Evolutionary conservation across 2,797 vertebrate genomes (phyloP), one percentile per base, ranked within the genome.

Genomic region (Crocodylus rhombifer): DNA sequence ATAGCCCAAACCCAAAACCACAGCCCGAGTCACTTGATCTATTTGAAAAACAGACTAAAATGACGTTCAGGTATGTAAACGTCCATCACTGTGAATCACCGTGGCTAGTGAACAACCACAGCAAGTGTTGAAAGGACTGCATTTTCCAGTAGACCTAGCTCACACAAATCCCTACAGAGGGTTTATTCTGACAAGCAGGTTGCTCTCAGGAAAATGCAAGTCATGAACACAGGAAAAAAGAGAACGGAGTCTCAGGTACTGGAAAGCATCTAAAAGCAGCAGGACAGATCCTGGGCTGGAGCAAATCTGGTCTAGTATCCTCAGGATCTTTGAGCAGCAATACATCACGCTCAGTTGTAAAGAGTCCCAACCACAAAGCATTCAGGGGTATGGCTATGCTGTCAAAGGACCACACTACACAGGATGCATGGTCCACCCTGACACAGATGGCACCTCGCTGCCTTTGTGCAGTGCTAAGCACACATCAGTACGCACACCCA

Each of bases 1-100:
- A 95, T 14, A 86, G 88, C 81, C 91, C n/a, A 84, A 77, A 82
- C 26, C 91, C 80, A 95, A 97, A 97, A 96, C 91, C 87, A 91
- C 86, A 87, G 88, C 57, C 88, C 91, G 93, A 97, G 90, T 96
- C 96, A 97, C 80, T 62, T 30, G 91, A 76, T 96, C 84, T 67
- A 95, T 94, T 84, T 76, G 85, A 96, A 90, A 93, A 78, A 91
- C 62, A 55, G 58, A 81, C 73, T 93, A 88, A 91, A 94, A 83
- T 95, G 93, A 90, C 91, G 67, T 69, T 82, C 94, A 95, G 93
- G 95, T 95, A 92, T 71, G 84, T 7, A 14, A 88, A 61, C 4
- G 26, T 77, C 82, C 33, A 90, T 95, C 87, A 63, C 6, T 2
- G 86, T 96, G 95, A 96, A 94, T 97, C 97, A 94, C 0, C 61